These are phyloP conservation scores for Nesidiocoris tenuis DNA, from an alignment of 2,888 invertebrate genomes.

Conservation along the genomic window DNA sequence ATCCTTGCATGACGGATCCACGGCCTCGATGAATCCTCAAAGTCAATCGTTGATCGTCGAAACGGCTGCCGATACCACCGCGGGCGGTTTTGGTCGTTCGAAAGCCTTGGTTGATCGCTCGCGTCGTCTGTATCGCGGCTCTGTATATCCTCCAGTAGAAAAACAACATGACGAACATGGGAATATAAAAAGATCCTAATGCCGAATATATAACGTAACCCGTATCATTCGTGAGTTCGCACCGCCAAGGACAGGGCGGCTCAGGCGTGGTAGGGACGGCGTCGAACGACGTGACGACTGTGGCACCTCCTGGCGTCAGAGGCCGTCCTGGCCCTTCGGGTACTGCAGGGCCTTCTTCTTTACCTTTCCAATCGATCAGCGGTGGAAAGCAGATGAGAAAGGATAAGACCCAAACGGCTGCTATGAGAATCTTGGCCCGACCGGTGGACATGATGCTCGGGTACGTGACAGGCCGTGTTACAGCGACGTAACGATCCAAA, in stretches of 20 bases:
- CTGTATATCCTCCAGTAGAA: slow-evolving; percentile 97
- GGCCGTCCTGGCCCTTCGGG: slow-evolving; percentile 44
- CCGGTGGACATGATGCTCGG: slow-evolving; percentile 83
- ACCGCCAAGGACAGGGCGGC: slow-evolving; percentile 51
- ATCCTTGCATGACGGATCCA: slow-evolving; percentile 65
- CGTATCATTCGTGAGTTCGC: slow-evolving; percentile 78
- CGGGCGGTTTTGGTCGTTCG: slow-evolving; percentile 74
- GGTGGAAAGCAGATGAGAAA: slow-evolving; percentile 97
- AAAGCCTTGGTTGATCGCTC: slow-evolving; percentile 88
- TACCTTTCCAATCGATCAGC: slow-evolving; percentile 87
- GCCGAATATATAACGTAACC: slow-evolving; percentile 97
- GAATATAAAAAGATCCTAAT: slow-evolving; percentile 95
- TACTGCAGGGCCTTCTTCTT: slow-evolving; percentile 30
- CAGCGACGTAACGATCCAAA: slow-evolving; percentile 92
- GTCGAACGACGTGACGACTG: slow-evolving; percentile 22
- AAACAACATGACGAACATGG: slow-evolving; percentile 96
- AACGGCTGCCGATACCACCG: slow-evolving; percentile 65
- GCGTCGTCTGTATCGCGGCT: slow-evolving; percentile 89
- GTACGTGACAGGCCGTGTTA: slow-evolving; percentile 93
- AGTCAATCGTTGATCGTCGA: slow-evolving; percentile 87
- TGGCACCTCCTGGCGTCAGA: slow-evolving; percentile 45
- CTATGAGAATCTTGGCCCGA: slow-evolving; percentile 82
- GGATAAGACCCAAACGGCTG: slow-evolving; percentile 91
- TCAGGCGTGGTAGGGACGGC: slow-evolving; percentile 24
- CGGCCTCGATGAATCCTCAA: slow-evolving; percentile 85